These are phyloP conservation scores for Drosophila parabipectinata DNA, from an alignment of 1,140 invertebrate species.

Conservation along the genomic window DNA sequence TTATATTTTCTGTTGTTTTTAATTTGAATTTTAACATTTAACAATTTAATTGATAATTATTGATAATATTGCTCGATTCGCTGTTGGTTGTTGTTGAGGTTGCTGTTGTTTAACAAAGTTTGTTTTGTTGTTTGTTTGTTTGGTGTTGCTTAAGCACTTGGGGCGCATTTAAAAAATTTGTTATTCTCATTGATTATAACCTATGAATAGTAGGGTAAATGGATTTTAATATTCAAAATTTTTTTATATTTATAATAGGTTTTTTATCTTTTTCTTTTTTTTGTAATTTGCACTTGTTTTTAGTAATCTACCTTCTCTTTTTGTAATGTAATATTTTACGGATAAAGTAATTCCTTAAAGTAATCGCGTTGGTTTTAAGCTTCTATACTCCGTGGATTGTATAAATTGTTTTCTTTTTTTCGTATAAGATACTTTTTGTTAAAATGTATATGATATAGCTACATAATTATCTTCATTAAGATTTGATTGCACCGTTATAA, in stretches of 20 bases:
- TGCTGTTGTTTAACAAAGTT: constrained; percentile 61
- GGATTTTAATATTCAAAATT: constrained; percentile 44
- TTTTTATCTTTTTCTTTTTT: constrained; percentile 13
- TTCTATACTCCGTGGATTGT: constrained; percentile 48
- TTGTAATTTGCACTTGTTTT: constrained; percentile 67
- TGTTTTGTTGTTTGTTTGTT: constrained; percentile 35
- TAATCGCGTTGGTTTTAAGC: constrained; percentile 70
- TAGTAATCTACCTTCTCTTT: constrained; percentile 12
- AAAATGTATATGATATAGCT: constrained; percentile 37
- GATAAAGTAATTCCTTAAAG: constrained; percentile 75
- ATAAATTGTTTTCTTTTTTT: constrained; percentile 29
- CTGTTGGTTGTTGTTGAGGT: constrained; percentile 74
- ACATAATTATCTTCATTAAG: constrained; percentile 30
- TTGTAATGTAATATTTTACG: constrained; percentile 25
- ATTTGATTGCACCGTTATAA: constrained; percentile 74
- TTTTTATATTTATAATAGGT: constrained; percentile 21
- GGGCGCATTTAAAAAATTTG: constrained; percentile 65
- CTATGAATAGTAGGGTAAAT: constrained; percentile 50
- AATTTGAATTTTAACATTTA: constrained; percentile 65
- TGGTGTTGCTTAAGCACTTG: constrained; percentile 68
- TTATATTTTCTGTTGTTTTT: constrained; percentile 11
- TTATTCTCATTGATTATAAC: constrained; percentile 29
- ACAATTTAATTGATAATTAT: constrained; percentile 58
- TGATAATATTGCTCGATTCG: constrained; percentile 77
- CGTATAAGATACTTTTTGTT: constrained; percentile 51